A percentile compares a stretch with the other conserved stretches of the same genome.
Evolutionary conservation across 2,797 vertebrate species (phyloP).

Genomic region (Lagorchestes hirsutus): DNA sequence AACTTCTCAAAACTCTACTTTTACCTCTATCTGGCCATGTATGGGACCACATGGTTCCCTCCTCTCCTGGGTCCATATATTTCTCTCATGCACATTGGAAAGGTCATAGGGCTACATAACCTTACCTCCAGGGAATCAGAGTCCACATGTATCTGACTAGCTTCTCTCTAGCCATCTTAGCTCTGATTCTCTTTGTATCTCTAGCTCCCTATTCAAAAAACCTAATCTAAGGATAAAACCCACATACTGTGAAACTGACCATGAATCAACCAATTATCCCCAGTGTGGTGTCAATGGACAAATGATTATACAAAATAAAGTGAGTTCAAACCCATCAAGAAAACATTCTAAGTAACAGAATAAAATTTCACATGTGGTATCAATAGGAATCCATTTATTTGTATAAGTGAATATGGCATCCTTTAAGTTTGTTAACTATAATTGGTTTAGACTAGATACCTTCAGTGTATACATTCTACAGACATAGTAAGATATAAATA

Average conservation of each 20-base stretch:
- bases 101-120: neutral
- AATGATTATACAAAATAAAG: neutral
- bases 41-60: neutral
- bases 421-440: neutral
- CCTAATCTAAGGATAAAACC: neutral
- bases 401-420: neutral
- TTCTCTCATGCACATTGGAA: neutral
- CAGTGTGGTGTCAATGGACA: neutral
- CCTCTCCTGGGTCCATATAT: neutral
- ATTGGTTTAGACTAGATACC: neutral
- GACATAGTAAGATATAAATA: slow-evolving; percentile 4
- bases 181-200: neutral
- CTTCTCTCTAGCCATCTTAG: neutral
- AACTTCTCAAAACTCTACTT: neutral
- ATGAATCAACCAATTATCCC: neutral
- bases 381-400: neutral
- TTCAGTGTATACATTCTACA: neutral
- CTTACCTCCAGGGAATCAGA: neutral
- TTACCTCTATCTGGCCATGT: neutral
- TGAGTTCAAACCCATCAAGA: neutral
- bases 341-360: neutral
- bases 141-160: neutral
- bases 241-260: neutral
- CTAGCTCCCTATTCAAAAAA: neutral
- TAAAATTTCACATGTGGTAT: neutral